Evolutionary conservation across 2,888 invertebrate species (phyloP).

Genomic region (Nomada ferruginata): DNA sequence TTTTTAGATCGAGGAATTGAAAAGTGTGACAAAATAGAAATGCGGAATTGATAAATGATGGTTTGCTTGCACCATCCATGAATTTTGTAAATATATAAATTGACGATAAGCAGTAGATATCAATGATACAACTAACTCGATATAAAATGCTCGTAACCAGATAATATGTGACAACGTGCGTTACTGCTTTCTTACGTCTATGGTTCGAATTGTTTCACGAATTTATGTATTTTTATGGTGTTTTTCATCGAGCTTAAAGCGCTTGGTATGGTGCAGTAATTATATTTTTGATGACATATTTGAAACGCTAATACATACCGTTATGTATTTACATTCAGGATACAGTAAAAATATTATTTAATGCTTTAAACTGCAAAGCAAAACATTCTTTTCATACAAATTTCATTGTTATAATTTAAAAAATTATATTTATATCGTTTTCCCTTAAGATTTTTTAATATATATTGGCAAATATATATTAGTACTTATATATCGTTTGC

Average conservation of each 20-base stretch:
- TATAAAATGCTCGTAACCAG: conserved; percentile 48
- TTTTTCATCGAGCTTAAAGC: conserved; percentile 67
- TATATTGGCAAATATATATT: not conserved
- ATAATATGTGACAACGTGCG: conserved; percentile 35
- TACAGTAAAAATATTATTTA: conserved; percentile 14
- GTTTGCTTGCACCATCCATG: conserved; percentile 73
- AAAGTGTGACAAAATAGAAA: conserved; percentile 33
- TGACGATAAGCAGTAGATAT: conserved; percentile 47
- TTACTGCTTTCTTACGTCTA: conserved; percentile 53
- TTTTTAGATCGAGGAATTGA: conserved; percentile 60
- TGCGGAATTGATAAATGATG: conserved; percentile 74
- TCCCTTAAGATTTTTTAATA: not conserved
- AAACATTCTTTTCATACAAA: conserved; percentile 11
- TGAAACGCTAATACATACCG: conserved; percentile 41
- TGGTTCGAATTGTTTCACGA: conserved; percentile 49
- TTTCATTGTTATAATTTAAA: not conserved
- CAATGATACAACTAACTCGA: conserved; percentile 53
- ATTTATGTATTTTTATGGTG: conserved; percentile 47
- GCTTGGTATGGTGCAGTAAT: conserved; percentile 49
- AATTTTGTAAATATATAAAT: conserved; percentile 68
- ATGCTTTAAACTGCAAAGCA: conserved; percentile 37
- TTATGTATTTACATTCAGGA: conserved; percentile 51
- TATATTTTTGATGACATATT: conserved; percentile 33
- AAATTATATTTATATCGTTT: conserved; percentile 20
- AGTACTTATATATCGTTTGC: conserved; percentile 14